Conservation (phyloP, 2,888 invertebrate genomes). For the Ophion costatus region DNA sequence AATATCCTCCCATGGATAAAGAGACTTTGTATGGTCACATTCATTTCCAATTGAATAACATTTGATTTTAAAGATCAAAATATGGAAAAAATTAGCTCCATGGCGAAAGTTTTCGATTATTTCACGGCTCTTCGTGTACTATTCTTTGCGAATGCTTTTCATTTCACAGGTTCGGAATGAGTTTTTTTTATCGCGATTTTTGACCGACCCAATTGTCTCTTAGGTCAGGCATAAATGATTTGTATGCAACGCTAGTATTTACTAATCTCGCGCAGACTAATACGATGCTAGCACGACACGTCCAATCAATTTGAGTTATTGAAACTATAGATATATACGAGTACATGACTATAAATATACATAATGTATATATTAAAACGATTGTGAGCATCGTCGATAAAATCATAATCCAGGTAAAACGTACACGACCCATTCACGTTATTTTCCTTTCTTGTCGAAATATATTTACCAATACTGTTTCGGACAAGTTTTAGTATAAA, state of each 20-base stretch:
- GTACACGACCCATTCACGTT: conserved; percentile 44
- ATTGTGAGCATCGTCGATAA: conserved; percentile 16
- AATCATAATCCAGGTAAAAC: conserved; percentile 54
- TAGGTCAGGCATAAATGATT: conserved; percentile 13
- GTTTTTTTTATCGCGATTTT: background rate
- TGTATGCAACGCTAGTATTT: conserved; percentile 29
- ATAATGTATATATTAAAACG: background rate
- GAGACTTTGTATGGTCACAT: too few relatives aligned
- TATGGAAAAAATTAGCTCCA: background rate
- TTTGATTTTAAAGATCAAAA: background rate
- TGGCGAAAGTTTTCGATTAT: background rate
- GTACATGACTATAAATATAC: background rate
- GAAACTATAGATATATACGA: conserved; percentile 12
- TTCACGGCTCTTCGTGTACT: background rate
- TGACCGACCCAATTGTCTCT: background rate
- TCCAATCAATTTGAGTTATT: conserved; percentile 7
- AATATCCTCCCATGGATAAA: background rate
- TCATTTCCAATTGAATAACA: too few relatives aligned
- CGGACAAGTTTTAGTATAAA: background rate
- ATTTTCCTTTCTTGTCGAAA: background rate
- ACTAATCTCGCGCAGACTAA: conserved; percentile 38
- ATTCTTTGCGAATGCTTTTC: background rate
- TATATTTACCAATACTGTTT: background rate
- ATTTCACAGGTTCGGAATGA: background rate
- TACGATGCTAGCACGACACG: conserved; percentile 32